Evolutionary conservation across 2,888 invertebrate species (phyloP).

Genomic region (Dorcus parallelipipedus): DNA sequence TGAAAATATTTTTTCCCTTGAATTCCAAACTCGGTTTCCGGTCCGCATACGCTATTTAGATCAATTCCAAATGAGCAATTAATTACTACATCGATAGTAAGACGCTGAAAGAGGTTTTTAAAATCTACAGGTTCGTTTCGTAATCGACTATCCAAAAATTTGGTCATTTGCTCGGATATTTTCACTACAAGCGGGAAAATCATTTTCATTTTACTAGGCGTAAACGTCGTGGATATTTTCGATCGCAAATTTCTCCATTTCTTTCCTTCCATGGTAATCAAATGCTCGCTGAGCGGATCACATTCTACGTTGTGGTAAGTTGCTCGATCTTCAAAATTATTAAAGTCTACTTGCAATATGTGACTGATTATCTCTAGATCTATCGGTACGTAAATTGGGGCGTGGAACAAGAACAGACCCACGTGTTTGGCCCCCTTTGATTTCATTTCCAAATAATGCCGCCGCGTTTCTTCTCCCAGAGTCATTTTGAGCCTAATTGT

Average conservation of each 20-base stretch:
- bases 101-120: slow-evolving; percentile 53
- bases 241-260: slow-evolving; percentile 59
- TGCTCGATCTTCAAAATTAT: slow-evolving; percentile 59
- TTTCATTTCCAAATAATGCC: slow-evolving; percentile 32
- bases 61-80: slow-evolving; percentile 57
- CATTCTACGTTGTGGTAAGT: slow-evolving; percentile 54
- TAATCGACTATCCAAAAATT: slow-evolving; percentile 31
- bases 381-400: slow-evolving; percentile 48
- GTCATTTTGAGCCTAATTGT: slow-evolving; percentile 36
- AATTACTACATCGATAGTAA: slow-evolving; percentile 57
- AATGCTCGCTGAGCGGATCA: slow-evolving; percentile 56
- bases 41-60: slow-evolving; percentile 53
- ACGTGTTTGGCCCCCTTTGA: slow-evolving; percentile 37
- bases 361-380: slow-evolving; percentile 48
- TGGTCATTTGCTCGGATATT: slow-evolving; percentile 51
- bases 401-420: slow-evolving; percentile 52
- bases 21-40: slow-evolving; percentile 49
- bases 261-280: slow-evolving; percentile 54
- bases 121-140: slow-evolving; percentile 20
- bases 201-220: slow-evolving; percentile 59
- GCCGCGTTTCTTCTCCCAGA: slow-evolving; percentile 34
- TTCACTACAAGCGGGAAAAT: slow-evolving; percentile 57
- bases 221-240: slow-evolving; percentile 61
- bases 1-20: slow-evolving; percentile 23
- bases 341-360: slow-evolving; percentile 56